These are phyloP conservation scores for Chaunax sp. DNA, from an alignment of 2,797 vertebrate genomes.

Conservation along the genomic window DNA sequence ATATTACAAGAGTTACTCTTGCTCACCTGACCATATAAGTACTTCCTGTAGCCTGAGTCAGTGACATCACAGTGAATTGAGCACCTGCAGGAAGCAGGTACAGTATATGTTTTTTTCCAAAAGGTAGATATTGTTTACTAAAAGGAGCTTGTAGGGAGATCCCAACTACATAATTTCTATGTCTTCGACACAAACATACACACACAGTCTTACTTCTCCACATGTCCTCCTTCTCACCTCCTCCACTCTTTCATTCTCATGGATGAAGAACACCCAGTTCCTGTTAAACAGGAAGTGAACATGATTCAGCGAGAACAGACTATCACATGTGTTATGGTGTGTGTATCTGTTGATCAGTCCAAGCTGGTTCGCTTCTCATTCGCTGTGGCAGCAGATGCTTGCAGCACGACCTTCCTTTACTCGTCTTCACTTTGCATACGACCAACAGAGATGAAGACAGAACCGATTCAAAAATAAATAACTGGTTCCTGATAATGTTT, in stretches of 20 bases:
- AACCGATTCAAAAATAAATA: slow-evolving; percentile 20
- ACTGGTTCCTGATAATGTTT: slow-evolving; percentile 17
- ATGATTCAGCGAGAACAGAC: slow-evolving; percentile 59
- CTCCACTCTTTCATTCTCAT: slow-evolving; percentile 48
- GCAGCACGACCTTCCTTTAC: neutral
- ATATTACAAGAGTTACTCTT: slow-evolving; percentile 37
- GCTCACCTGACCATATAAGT: slow-evolving; percentile 63
- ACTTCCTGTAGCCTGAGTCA: slow-evolving; percentile 52
- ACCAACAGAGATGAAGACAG: slow-evolving; percentile 3
- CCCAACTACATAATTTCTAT: slow-evolving; percentile 18
- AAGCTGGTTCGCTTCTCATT: slow-evolving; percentile 6
- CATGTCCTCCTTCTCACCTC: slow-evolving; percentile 50
- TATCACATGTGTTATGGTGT: slow-evolving; percentile 13
- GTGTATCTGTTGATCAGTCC: slow-evolving; percentile 22
- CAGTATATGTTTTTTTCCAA: too few relatives aligned
- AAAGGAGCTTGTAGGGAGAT: slow-evolving; percentile 27
- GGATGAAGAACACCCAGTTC: slow-evolving; percentile 54
- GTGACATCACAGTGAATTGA: slow-evolving; percentile 52
- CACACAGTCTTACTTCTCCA: slow-evolving; percentile 36
- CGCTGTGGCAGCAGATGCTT: slow-evolving; percentile 2
- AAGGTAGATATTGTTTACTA: neutral
- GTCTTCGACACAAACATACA: slow-evolving; percentile 2
- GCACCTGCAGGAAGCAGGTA: slow-evolving; percentile 6
- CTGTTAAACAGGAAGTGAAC: slow-evolving; percentile 56
- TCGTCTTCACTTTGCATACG: neutral